Evolutionary conservation across 2,888 invertebrate species (phyloP), one percentile per base, ranked within the genome.

Genomic region (Pinctada fucata): DNA sequence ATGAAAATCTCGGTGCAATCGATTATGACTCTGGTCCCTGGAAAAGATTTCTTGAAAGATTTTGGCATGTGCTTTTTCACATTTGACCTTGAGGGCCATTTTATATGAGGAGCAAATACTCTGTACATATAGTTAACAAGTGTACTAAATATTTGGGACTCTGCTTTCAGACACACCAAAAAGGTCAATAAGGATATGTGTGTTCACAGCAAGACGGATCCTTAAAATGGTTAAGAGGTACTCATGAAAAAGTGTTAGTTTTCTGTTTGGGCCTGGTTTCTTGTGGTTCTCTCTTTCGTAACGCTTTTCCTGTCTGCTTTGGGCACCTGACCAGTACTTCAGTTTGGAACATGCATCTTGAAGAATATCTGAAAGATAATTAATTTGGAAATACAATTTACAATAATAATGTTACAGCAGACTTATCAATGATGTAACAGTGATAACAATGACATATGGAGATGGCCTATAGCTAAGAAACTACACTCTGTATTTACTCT

Each of bases 311-410:
- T 5, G 8, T 66, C 8, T 66, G 31, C 31, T 16, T 5, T 66
- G 5, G 8, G 5, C 8, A 47, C 66, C 66, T 31, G 66, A 66
- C 66, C 66, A 66, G 66, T 67, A 67, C 67, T 67, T 67, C 45
- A 67, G 67, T 2, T 67, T 67, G 31, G 67, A 47, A 16, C 67
- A 67, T 67, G 4, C 67, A 16, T 31, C 10, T 10, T 67, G 45
- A 16, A 67, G 31, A 31, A 31, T 31, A 1, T 31, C 31, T 31
- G 31, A 31, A 31, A 31, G 31, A 31, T 31, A 31, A 8, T 16
- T 31, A 31, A 31, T 31, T 31, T 31, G 31, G 31, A 31, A 31
- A 31, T 31, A 31, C 31, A 31, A 31, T 31, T 31, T 31, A 31
- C 31, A 31, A 31, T 31, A 31, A 31, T 31, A 31, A 31, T 31